Percentiles rank a stretch among this genome's conserved stretches.
These are phyloP conservation scores for Anolis carolinensis DNA, from an alignment of 2,113 vertebrate species.

Conservation along the genomic window DNA sequence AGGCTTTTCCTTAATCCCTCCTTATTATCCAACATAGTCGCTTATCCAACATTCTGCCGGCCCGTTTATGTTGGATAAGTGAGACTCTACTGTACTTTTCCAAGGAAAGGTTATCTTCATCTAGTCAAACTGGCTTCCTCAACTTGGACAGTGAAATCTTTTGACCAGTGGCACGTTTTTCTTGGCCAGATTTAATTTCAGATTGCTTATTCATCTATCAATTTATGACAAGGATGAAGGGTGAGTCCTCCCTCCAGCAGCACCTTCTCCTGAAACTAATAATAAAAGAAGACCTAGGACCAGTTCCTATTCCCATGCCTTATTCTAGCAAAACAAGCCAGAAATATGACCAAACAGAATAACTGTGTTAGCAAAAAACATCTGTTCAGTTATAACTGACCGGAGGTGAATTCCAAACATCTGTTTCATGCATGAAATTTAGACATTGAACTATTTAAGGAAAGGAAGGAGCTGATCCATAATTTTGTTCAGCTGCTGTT, in stretches of 20 bases:
- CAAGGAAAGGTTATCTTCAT: no score
- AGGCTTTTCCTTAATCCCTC: no score
- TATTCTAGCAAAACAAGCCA: not conserved
- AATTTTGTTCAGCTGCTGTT: not conserved
- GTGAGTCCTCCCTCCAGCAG: not conserved
- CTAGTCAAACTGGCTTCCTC: not conserved
- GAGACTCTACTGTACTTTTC: no score
- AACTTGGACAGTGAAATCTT: not conserved
- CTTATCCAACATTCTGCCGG: no score
- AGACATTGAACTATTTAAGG: constrained; percentile 23
- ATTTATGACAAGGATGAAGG: not conserved
- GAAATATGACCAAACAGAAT: constrained; percentile 3
- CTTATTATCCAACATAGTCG: no score
- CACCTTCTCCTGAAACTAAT: not conserved
- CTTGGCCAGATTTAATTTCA: not conserved
- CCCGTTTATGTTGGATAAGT: no score
- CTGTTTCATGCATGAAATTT: not conserved
- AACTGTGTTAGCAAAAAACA: not conserved
- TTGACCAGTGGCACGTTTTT: not conserved
- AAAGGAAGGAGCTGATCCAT: not conserved
- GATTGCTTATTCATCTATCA: not conserved
- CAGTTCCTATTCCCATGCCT: not conserved
- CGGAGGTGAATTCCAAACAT: constrained; percentile 7
- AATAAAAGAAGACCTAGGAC: not conserved
- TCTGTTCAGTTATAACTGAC: not conserved